Evolutionary conservation across 35 echinoderm and acorn worm genomes (phyloP).

Genomic region (Apostichopus japonicus): DNA sequence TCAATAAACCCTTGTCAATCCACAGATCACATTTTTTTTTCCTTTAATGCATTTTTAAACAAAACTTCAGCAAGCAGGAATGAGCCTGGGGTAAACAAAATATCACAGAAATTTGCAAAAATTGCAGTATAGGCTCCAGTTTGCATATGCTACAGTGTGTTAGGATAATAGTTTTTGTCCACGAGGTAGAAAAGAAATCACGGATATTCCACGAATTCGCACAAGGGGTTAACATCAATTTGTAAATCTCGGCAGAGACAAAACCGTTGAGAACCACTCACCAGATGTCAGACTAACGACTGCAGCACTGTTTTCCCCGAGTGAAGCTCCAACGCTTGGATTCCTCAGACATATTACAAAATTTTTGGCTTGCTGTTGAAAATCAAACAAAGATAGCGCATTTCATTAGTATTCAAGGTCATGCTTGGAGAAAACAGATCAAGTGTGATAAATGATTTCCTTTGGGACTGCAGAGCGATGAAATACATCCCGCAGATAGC

Average conservation of each 20-base stretch:
- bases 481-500: neutral
- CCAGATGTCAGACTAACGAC: conserved; percentile 77
- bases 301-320: conserved; percentile 92
- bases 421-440: neutral
- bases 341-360: conserved; percentile 95
- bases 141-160: too few relatives aligned
- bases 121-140: too few relatives aligned
- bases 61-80: too few relatives aligned
- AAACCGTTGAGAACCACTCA: conserved; percentile 39
- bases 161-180: too few relatives aligned
- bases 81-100: too few relatives aligned
- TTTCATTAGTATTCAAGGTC: neutral
- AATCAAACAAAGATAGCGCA: neutral
- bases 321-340: conserved; percentile 88
- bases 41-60: too few relatives aligned
- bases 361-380: conserved; percentile 80
- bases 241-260: neutral
- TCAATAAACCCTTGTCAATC: too few relatives aligned
- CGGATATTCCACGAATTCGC: too few relatives aligned
- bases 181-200: too few relatives aligned
- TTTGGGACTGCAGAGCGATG: neutral
- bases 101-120: too few relatives aligned
- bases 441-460: neutral
- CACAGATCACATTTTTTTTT: too few relatives aligned
- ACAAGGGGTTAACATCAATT: too few relatives aligned